Evolutionary conservation across 2,797 vertebrate species (phyloP).

Genomic region (Mastacembelus armatus): DNA sequence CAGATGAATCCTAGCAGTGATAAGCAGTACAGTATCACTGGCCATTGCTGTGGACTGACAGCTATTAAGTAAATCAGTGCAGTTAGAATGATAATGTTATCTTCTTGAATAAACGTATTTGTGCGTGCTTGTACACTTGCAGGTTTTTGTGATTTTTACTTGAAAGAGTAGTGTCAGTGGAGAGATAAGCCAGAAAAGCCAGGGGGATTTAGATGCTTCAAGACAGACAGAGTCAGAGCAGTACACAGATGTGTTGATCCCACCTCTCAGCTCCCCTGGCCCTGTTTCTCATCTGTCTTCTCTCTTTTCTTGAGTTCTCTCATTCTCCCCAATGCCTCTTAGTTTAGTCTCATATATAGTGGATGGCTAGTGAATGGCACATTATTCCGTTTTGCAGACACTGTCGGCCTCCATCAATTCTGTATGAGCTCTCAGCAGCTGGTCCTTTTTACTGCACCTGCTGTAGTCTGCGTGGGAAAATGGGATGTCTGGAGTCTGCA

Average conservation of each 20-base stretch:
- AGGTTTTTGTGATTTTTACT: conserved; percentile 31
- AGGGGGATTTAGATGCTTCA: conserved; percentile 54
- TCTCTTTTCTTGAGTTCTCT: conserved; percentile 62
- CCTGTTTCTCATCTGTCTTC: conserved; percentile 61
- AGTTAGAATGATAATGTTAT: neutral
- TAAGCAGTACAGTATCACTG: too few species aligned
- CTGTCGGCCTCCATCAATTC: conserved; percentile 74
- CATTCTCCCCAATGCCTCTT: conserved; percentile 60
- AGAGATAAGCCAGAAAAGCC: conserved; percentile 50
- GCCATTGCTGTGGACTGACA: too few species aligned
- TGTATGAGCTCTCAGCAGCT: conserved; percentile 66
- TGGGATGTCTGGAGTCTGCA: conserved; percentile 30
- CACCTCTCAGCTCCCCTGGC: conserved; percentile 36
- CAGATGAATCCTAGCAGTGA: neutral
- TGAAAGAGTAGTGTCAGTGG: conserved; percentile 40
- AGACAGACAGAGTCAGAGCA: conserved; percentile 49
- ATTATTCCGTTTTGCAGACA: conserved; percentile 75
- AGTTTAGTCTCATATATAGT: conserved; percentile 74
- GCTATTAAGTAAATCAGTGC: neutral
- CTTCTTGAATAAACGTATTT: conserved; percentile 1
- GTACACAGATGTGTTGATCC: conserved; percentile 58
- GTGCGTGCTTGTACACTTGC: conserved; percentile 1
- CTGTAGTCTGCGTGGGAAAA: conserved; percentile 46
- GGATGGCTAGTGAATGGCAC: conserved; percentile 73
- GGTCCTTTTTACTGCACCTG: conserved; percentile 54